Base-by-base conservation (phyloP, 1,140 invertebrate species). In the Dermatophagoides farinae region DNA sequence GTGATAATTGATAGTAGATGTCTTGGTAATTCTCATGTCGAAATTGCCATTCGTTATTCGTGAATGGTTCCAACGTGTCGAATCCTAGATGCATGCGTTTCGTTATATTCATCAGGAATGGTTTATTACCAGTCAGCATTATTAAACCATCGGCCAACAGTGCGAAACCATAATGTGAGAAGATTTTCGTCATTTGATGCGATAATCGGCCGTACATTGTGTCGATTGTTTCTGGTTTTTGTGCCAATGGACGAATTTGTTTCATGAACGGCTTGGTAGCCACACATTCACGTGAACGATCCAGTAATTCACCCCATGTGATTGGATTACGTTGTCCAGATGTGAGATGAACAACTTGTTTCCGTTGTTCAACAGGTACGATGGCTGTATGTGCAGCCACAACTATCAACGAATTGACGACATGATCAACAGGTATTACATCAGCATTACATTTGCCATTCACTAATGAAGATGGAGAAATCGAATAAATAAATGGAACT, bases 391-490 rank as follows among this genome's bases (percentile, higher is more conserved):
- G 73, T 73, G 82, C 89, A 0, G 82, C 86, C 40, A 84, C 80
- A 1, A 81, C 80, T 31, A 95, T 76, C 22, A 95, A 77, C 66
- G 80, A 74, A 70, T 93, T 95, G 6, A 89, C 81, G 1, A 91
- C 87, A 59, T 88, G 77, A 72, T 96, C 90, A 5, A 96, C 85
- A 12, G 91, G 91, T 66, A 96, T 88, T 64, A 93, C 88, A 71
- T 96, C 91, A 47, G 85, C 86, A 64, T 88, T 77, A 12, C 86
- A 75, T 39, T 81, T 70, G 51, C 76, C 76, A 60, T 79, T 79
- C 52, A 68, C 70, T 53, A 38, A 38, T 16, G 51, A 22, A 53
- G 20, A 53, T 10, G 11, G 12, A 38, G 16, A 53, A 38, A 25
- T 5, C 1, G 51, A 25, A 25, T 47, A 6, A 23, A 23, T 47